Conservation (phyloP, 2,888 invertebrate genomes). For the Mythimna albipuncta region DNA sequence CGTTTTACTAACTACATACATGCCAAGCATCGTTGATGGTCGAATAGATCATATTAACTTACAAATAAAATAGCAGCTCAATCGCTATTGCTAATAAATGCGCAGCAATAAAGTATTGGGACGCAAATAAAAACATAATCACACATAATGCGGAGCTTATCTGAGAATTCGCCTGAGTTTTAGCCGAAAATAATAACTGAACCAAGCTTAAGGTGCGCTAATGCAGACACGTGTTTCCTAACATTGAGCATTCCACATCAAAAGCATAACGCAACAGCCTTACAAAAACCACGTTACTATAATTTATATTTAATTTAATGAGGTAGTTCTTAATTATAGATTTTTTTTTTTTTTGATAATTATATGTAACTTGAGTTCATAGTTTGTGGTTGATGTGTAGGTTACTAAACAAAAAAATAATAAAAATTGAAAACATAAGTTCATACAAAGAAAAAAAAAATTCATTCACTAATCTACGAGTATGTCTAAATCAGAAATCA, state of each 20-base stretch:
- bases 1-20: neutral
- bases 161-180: slow-evolving; percentile 2
- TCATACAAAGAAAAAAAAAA: neutral
- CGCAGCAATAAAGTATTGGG: slow-evolving; percentile 1
- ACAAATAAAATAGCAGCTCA: neutral
- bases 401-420: neutral
- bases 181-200: neutral
- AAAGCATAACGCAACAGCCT: slow-evolving; percentile 7
- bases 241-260: neutral
- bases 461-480: slow-evolving; percentile 1
- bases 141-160: slow-evolving; percentile 8
- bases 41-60: neutral
- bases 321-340: neutral
- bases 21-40: neutral
- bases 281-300: neutral
- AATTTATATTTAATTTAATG: neutral
- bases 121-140: slow-evolving; percentile 9
- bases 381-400: slow-evolving; percentile 5
- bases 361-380: neutral
- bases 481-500: neutral
- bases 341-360: neutral
- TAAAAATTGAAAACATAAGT: neutral
- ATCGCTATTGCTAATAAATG: slow-evolving; percentile 8
- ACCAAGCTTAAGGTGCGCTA: slow-evolving; percentile 1
- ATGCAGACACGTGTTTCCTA: neutral